A percentile compares a stretch with the other conserved stretches of the same genome.
Evolutionary conservation across 2,113 vertebrate genomes (phyloP).

Genomic region (Rhegmatorhina hoffmannsi): DNA sequence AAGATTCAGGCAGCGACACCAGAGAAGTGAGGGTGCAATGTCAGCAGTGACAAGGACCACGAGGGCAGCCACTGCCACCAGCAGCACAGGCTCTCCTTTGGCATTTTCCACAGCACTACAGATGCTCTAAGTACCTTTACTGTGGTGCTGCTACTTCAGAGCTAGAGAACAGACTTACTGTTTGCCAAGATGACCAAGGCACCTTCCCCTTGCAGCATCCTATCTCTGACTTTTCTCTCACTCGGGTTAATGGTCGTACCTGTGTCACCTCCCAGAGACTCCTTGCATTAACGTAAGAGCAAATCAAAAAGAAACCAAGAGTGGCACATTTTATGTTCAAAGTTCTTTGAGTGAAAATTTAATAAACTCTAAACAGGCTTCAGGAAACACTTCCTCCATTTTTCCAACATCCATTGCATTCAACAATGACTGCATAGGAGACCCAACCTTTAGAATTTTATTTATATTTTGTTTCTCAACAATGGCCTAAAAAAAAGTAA

Average conservation of each 20-base stretch:
- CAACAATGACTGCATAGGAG: background rate
- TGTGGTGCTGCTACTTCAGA: background rate
- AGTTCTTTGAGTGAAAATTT: background rate
- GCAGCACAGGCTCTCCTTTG: background rate
- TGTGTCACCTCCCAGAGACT: background rate
- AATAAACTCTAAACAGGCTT: background rate
- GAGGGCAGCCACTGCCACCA: background rate
- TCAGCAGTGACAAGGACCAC: background rate
- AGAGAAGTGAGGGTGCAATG: fast-evolving
- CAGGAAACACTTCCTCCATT: background rate
- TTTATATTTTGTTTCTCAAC: background rate
- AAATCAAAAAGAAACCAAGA: background rate
- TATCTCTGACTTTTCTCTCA: background rate
- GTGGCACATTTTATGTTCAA: background rate
- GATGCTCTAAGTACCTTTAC: background rate
- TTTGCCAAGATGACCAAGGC: background rate
- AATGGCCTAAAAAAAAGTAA: background rate
- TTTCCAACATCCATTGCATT: background rate
- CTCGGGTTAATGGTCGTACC: background rate
- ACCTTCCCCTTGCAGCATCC: background rate
- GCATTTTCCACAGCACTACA: background rate
- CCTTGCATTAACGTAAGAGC: background rate
- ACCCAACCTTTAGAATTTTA: background rate
- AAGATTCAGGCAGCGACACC: background rate
- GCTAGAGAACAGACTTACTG: background rate